Evolutionary conservation across 2,113 vertebrate genomes (phyloP).

Genomic region (Eurystomus gularis): DNA sequence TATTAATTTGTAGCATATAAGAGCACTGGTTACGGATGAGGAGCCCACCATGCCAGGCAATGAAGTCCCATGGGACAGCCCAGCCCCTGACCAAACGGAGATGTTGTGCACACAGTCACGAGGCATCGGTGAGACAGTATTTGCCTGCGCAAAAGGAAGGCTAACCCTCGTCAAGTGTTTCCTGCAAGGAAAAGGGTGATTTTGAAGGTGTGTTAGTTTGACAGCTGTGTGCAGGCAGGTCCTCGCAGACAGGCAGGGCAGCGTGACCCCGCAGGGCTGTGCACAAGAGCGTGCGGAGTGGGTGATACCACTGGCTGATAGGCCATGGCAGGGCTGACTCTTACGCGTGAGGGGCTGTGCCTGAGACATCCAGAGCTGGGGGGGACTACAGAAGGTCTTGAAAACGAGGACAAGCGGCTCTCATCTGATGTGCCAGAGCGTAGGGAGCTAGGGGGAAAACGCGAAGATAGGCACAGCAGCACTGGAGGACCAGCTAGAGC

Average conservation of each 20-base stretch:
- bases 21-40: neutral
- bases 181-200: neutral
- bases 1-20: neutral
- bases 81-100: rapidly evolving
- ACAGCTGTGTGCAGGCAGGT: neutral
- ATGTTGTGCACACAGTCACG: neutral
- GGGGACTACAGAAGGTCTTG: rapidly evolving
- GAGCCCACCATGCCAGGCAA: neutral
- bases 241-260: neutral
- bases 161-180: neutral
- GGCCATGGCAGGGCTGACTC: neutral
- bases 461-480: neutral
- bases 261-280: rapidly evolving
- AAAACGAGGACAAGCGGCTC: neutral
- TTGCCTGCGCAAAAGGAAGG: neutral
- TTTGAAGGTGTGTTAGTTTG: neutral
- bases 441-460: neutral
- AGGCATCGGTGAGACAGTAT: rapidly evolving
- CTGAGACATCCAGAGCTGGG: neutral
- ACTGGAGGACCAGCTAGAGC: rapidly evolving
- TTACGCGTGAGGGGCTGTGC: rapidly evolving
- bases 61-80: neutral
- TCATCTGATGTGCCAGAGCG: neutral
- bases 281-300: rapidly evolving
- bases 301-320: neutral